Evolutionary conservation across 2,797 vertebrate species (phyloP).

Genomic region (Poecilia gillii): DNA sequence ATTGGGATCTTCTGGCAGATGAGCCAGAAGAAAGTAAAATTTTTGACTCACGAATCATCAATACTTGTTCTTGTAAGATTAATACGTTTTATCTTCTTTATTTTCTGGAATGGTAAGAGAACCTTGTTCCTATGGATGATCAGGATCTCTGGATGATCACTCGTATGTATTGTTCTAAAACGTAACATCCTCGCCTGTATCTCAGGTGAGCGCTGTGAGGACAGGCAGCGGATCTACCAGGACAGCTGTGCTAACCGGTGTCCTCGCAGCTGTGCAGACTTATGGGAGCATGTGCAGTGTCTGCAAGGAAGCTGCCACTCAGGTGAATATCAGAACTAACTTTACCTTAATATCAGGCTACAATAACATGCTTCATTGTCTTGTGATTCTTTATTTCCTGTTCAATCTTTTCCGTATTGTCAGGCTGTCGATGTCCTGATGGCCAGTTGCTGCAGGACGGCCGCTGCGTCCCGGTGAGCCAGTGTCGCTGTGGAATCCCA

Average conservation of each 20-base stretch:
- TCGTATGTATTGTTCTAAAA: neutral
- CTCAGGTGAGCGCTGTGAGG: conserved; percentile 87
- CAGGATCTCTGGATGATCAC: no score
- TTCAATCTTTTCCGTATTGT: neutral
- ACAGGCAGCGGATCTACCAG: conserved; percentile 75
- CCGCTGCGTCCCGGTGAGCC: conserved; percentile 77
- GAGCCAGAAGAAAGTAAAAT: no score
- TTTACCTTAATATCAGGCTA: no score
- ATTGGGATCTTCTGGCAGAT: neutral
- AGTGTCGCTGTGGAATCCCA: conserved; percentile 87
- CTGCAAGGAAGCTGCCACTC: conserved; percentile 86
- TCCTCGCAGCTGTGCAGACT: conserved; percentile 87
- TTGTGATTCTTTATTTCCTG: neutral
- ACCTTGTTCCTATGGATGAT: neutral
- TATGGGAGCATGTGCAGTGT: conserved; percentile 90
- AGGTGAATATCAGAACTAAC: conserved; percentile 68
- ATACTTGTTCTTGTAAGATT: no score
- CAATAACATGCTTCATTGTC: no score
- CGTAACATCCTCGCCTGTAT: conserved; percentile 2
- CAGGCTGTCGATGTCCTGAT: conserved; percentile 88
- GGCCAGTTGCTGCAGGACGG: conserved; percentile 87
- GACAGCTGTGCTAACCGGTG: conserved; percentile 87
- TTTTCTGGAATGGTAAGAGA: neutral
- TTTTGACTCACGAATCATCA: no score
- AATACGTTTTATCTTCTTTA: neutral